phyloP scores from a whole-genome alignment of 2,888 invertebrate species.

The Oxyteleia sp. region DNA sequence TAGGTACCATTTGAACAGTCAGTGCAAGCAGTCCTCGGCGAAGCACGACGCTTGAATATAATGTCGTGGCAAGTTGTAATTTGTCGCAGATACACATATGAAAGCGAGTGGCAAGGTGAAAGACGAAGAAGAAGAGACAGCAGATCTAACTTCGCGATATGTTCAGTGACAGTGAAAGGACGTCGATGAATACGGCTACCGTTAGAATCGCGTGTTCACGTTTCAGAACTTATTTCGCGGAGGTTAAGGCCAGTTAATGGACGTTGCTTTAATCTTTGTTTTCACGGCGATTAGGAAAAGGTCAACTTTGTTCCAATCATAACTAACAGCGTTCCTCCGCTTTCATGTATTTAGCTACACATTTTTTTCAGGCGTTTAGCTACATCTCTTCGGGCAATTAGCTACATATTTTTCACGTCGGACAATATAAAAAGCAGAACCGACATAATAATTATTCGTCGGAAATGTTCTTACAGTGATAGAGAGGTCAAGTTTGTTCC shows the following conservation, averaged over 20 bases:
- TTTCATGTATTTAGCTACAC: too few species aligned
- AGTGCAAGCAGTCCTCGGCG: not conserved
- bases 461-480: too few species aligned
- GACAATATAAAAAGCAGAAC: too few species aligned
- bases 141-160: slow-evolving; percentile 62
- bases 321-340: too few species aligned
- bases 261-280: slow-evolving; percentile 22
- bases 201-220: slow-evolving; percentile 56
- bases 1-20: too few species aligned
- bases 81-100: slow-evolving; percentile 70
- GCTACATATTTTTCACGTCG: too few species aligned
- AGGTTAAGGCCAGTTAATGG: slow-evolving; percentile 61
- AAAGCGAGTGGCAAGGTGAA: slow-evolving; percentile 78
- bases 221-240: slow-evolving; percentile 32
- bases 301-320: not conserved
- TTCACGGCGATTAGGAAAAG: slow-evolving; percentile 31
- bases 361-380: too few species aligned
- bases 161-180: slow-evolving; percentile 80
- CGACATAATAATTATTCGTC: too few species aligned
- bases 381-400: too few species aligned
- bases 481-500: too few species aligned
- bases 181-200: slow-evolving; percentile 62
- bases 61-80: slow-evolving; percentile 62
- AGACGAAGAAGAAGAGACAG: slow-evolving; percentile 77
- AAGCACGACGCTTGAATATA: not conserved